A percentile compares a stretch with the other conserved stretches of the same genome.
phyloP scores from a whole-genome alignment of 2,113 vertebrate genomes.

The Circaetus cinerascens region DNA sequence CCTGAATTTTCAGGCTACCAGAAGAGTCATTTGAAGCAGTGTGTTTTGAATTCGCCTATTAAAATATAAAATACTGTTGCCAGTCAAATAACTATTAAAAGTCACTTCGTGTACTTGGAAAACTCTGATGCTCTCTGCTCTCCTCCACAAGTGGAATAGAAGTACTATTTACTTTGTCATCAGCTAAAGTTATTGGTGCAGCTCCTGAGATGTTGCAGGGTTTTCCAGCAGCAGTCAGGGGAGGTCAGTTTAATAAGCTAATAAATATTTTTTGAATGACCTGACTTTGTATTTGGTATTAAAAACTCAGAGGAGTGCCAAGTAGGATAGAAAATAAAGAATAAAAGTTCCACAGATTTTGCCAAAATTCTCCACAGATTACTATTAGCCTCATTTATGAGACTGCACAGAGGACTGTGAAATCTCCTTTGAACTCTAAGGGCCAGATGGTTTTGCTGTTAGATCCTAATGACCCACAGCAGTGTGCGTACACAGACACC shows the following conservation, averaged over 20 bases:
- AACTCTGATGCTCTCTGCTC: not conserved
- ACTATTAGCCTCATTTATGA: constrained; percentile 60
- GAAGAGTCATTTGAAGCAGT: not conserved
- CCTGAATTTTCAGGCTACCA: not conserved
- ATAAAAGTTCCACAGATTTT: constrained; percentile 64
- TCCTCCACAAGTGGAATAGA: not conserved
- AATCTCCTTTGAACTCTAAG: constrained; percentile 66
- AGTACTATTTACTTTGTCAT: constrained; percentile 8
- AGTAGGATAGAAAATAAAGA: constrained; percentile 55
- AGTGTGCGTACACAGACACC: constrained; percentile 15
- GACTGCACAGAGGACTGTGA: constrained; percentile 56
- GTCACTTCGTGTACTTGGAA: not conserved
- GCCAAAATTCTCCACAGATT: constrained; percentile 62
- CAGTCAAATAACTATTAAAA: not conserved
- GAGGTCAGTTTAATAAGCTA: constrained; percentile 55
- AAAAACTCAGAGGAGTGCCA: constrained; percentile 28
- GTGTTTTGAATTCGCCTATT: not conserved
- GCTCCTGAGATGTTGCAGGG: not conserved
- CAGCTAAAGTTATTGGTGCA: not conserved
- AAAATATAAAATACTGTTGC: not conserved
- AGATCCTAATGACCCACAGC: constrained; percentile 57
- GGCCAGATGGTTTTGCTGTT: constrained; percentile 69
- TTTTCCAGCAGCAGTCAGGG: constrained; percentile 15
- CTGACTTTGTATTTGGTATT: constrained; percentile 53
- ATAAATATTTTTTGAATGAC: constrained; percentile 62